A percentile compares a stretch with the other conserved stretches of the same genome.
Evolutionary conservation across 2,113 vertebrate species (phyloP).

Genomic region (Manacus vitellinus): DNA sequence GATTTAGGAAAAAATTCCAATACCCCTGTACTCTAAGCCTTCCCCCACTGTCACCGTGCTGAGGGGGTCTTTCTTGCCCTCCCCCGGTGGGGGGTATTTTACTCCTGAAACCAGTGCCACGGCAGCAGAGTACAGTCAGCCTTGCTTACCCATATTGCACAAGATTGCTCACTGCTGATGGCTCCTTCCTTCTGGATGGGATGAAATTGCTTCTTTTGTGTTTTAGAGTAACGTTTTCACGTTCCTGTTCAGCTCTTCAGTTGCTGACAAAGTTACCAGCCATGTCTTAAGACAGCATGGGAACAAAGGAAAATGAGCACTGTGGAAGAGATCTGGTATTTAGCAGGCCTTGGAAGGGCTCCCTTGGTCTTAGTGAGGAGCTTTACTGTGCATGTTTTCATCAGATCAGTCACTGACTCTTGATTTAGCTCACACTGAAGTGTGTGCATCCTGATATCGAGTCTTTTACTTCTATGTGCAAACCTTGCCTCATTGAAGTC

Average conservation of each 20-base stretch:
- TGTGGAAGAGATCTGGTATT: neutral
- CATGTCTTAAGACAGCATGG: neutral
- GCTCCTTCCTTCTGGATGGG: neutral
- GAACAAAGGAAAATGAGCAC: neutral
- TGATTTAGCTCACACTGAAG: neutral
- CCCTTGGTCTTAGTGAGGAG: neutral
- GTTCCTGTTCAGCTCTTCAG: neutral
- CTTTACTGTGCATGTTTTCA: neutral
- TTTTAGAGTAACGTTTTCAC: neutral
- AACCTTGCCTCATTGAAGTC: neutral
- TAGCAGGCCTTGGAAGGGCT: neutral
- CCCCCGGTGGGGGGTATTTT: rapidly evolving
- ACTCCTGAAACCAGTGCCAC: neutral
- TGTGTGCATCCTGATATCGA: neutral
- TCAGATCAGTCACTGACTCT: neutral
- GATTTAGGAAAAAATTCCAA: neutral
- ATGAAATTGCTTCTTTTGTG: neutral
- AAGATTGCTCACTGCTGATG: neutral
- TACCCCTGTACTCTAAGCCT: neutral
- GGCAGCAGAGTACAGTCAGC: neutral
- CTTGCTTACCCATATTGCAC: neutral
- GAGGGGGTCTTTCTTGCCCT: neutral
- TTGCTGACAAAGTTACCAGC: neutral
- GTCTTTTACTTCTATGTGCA: neutral
- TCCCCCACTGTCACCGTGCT: rapidly evolving